Percentiles rank a stretch among this genome's conserved stretches.
These are phyloP conservation scores for Corydoras sp. DNA, from an alignment of 2,113 vertebrate genomes.

Conservation along the genomic window DNA sequence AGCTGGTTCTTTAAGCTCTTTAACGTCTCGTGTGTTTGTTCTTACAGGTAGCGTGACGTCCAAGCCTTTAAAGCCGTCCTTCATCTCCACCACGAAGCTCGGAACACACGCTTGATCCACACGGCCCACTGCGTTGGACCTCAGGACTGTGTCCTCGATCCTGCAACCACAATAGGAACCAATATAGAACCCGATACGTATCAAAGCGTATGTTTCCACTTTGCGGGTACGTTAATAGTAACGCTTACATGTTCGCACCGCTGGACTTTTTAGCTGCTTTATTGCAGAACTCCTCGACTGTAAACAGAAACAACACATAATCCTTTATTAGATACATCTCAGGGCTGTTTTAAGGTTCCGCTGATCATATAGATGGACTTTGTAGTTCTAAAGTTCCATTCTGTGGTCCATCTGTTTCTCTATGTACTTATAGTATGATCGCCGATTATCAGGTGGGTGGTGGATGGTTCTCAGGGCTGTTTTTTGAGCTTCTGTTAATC, in stretches of 20 bases:
- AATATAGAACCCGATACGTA: too few species aligned
- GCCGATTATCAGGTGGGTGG: too few species aligned
- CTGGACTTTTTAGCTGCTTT: neutral
- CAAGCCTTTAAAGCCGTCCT: constrained; percentile 30
- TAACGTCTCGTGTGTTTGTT: neutral
- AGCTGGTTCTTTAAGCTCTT: neutral
- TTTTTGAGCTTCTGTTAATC: too few species aligned
- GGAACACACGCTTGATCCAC: constrained; percentile 34
- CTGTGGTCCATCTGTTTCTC: too few species aligned
- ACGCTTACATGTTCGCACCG: constrained; percentile 48
- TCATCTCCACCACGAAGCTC: constrained; percentile 44
- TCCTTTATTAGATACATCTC: too few species aligned
- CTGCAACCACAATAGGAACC: constrained; percentile 25
- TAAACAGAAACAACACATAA: neutral
- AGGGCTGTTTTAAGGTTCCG: too few species aligned
- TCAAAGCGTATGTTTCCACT: too few species aligned
- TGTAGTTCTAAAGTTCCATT: too few species aligned
- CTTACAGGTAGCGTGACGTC: constrained; percentile 51
- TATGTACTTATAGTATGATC: too few species aligned
- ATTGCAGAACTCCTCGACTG: constrained; percentile 50
- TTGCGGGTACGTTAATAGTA: neutral
- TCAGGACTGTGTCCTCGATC: constrained; percentile 12
- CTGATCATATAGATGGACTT: too few species aligned
- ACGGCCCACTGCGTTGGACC: neutral
- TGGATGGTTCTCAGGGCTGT: too few species aligned